Conservation (phyloP, 37 sponge, comb jelly and placozoan species). For the Halichondria panicea region DNA sequence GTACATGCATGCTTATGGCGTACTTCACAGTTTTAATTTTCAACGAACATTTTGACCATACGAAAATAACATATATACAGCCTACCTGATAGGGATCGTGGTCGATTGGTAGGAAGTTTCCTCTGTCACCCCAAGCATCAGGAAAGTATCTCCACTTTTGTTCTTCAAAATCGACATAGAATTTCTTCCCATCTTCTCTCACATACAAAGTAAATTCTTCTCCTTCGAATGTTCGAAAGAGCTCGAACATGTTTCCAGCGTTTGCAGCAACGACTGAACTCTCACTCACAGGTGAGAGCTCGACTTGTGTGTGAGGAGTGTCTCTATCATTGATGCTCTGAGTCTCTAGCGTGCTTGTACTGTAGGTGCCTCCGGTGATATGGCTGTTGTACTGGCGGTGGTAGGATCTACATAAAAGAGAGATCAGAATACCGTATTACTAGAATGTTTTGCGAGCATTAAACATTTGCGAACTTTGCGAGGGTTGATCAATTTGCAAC, state of each 20-base stretch:
- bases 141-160: conserved; percentile 58
- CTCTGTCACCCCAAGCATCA: conserved; percentile 38
- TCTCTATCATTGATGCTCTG: not conserved
- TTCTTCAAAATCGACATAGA: conserved; percentile 80
- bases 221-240: conserved; percentile 51
- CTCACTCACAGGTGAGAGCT: conserved; percentile 4
- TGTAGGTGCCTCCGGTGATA: too few species aligned
- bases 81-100: conserved; percentile 39
- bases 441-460: too few species aligned
- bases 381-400: too few species aligned
- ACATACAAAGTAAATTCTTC: conserved; percentile 74
- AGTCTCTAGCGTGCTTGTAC: too few species aligned
- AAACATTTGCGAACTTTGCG: too few species aligned
- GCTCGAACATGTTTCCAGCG: conserved; percentile 59
- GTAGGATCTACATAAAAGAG: too few species aligned
- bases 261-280: not conserved
- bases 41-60: too few species aligned
- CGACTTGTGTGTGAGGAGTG: not conserved
- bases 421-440: too few species aligned
- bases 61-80: too few species aligned
- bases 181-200: conserved; percentile 75
- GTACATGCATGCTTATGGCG: too few species aligned
- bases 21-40: too few species aligned
- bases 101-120: conserved; percentile 27
- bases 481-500: too few species aligned